Percentiles rank a stretch among this genome's conserved stretches.
These are phyloP conservation scores for Sinocyclocheilus rhinocerous DNA, from an alignment of 2,113 vertebrate genomes.

Conservation along the genomic window DNA sequence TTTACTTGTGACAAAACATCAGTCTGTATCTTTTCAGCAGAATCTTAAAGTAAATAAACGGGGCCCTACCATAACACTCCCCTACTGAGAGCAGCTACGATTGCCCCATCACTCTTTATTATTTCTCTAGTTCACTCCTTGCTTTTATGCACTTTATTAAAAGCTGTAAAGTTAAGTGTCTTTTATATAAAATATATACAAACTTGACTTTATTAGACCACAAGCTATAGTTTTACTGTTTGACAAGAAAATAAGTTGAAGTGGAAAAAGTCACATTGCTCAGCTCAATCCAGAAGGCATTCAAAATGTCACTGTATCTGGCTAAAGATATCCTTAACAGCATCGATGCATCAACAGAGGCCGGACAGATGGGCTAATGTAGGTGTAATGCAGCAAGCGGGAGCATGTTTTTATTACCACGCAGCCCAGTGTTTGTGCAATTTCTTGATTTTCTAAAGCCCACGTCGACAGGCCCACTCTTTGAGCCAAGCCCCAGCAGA, in stretches of 20 bases:
- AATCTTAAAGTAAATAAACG: slow-evolving; percentile 59
- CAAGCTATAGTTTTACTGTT: slow-evolving; percentile 50
- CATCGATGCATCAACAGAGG: slow-evolving; percentile 66
- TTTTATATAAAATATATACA: slow-evolving; percentile 53
- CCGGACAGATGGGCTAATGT: slow-evolving; percentile 66
- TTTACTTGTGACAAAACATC: slow-evolving; percentile 60
- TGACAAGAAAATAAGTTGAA: slow-evolving; percentile 38
- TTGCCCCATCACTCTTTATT: slow-evolving; percentile 47
- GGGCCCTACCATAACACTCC: slow-evolving; percentile 38
- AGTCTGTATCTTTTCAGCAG: slow-evolving; percentile 55
- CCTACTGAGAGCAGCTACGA: slow-evolving; percentile 49
- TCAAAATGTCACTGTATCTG: slow-evolving; percentile 73
- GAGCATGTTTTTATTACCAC: slow-evolving; percentile 77
- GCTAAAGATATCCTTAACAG: slow-evolving; percentile 73
- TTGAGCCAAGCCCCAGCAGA: slow-evolving; percentile 68
- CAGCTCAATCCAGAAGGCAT: slow-evolving; percentile 59
- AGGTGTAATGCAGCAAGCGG: slow-evolving; percentile 73
- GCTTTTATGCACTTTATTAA: slow-evolving; percentile 53
- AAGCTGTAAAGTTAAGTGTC: slow-evolving; percentile 51
- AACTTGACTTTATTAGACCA: slow-evolving; percentile 58
- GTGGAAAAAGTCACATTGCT: slow-evolving; percentile 39
- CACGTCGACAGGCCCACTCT: slow-evolving; percentile 71
- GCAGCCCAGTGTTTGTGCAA: slow-evolving; percentile 78
- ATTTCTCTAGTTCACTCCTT: slow-evolving; percentile 44
- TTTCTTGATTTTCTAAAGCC: slow-evolving; percentile 75